Conservation (phyloP, 1,140 invertebrate genomes). For the Thaumatotibia leucotreta region DNA sequence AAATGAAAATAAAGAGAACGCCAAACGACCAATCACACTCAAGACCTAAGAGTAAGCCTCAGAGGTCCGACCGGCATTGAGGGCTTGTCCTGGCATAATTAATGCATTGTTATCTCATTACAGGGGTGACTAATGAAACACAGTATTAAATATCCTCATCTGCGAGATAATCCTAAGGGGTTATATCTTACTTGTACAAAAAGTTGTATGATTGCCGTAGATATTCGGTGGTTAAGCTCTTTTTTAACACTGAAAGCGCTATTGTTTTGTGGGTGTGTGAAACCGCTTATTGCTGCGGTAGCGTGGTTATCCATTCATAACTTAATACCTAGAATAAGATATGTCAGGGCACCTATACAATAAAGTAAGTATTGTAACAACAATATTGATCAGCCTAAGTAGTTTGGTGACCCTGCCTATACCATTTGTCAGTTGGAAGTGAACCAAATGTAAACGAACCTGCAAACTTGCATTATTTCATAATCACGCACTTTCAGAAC, state of each 20-base stretch:
- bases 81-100: conserved; percentile 24
- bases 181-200: conserved; percentile 22
- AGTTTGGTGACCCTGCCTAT: too few relatives aligned
- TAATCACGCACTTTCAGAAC: too few relatives aligned
- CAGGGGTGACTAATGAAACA: conserved; percentile 37
- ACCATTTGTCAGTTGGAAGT: too few relatives aligned
- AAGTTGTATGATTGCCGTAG: not conserved
- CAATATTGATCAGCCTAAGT: too few relatives aligned
- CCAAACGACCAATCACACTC: too few relatives aligned
- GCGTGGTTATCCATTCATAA: not conserved
- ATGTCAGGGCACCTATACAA: not conserved
- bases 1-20: too few relatives aligned
- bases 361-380: too few relatives aligned
- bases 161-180: conserved; percentile 19
- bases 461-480: too few relatives aligned
- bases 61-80: conserved; percentile 22
- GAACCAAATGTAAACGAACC: too few relatives aligned
- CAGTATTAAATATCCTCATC: conserved; percentile 24
- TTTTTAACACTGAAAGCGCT: not conserved
- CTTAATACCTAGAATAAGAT: not conserved
- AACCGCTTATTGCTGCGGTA: not conserved
- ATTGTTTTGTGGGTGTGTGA: not conserved
- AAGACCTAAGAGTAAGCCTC: not conserved
- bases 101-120: conserved; percentile 39
- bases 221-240: not conserved